Conservation (phyloP, 2,888 invertebrate genomes). For the Vanessa cardui region DNA sequence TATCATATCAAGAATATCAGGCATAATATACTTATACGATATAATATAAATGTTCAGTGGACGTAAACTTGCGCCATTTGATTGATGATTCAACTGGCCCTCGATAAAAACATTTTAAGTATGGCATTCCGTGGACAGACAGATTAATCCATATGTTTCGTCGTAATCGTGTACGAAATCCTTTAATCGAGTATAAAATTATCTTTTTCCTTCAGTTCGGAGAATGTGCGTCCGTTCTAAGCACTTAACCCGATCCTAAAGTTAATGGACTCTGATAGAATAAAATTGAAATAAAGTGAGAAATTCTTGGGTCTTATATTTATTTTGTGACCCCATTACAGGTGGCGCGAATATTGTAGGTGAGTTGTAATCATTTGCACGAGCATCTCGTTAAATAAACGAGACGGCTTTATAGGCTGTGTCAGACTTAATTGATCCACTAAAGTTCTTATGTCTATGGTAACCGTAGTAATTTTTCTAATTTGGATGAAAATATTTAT, state of each 20-base stretch:
- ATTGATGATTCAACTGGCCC: no score
- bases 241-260: conserved; percentile 27
- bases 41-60: no score
- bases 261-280: conserved; percentile 28
- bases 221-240: not conserved
- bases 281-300: conserved; percentile 27
- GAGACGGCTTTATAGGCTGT: not conserved
- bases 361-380: not conserved
- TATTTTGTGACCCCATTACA: conserved; percentile 26
- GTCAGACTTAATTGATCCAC: no score
- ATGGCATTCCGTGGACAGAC: no score
- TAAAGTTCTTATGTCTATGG: no score
- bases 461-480: no score
- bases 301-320: conserved; percentile 13
- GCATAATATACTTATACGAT: no score
- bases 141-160: no score
- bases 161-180: not conserved
- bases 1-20: no score
- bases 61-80: no score
- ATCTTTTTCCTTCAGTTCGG: not conserved
- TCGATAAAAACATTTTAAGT: no score
- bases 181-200: not conserved
- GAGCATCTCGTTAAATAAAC: not conserved
- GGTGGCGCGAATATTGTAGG: not conserved
- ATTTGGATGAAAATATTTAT: no score